Percentiles rank a stretch among this genome's conserved stretches.
Evolutionary conservation across 2,888 invertebrate species (phyloP).

Genomic region (Leptopilina drosophilae): DNA sequence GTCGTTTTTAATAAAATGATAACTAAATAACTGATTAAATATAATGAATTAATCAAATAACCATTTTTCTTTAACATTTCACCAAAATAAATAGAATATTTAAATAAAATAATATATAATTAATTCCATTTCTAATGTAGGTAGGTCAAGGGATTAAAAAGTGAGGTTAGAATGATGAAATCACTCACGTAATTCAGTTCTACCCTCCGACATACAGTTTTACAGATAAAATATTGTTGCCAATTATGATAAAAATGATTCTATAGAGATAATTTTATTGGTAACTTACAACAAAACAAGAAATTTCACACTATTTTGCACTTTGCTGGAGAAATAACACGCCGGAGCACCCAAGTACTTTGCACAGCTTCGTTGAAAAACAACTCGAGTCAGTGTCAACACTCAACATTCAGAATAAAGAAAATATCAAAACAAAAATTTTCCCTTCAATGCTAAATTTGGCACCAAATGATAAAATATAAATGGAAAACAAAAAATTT

Average conservation of each 20-base stretch:
- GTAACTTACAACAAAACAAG: not conserved
- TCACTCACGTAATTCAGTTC: slow-evolving; percentile 10
- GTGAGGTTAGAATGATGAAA: slow-evolving; percentile 60
- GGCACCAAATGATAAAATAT: too few relatives aligned
- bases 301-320: slow-evolving; percentile 39
- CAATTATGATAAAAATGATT: not conserved
- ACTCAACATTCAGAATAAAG: too few relatives aligned
- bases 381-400: too few relatives aligned
- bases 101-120: too few relatives aligned
- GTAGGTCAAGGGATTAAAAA: slow-evolving; percentile 33
- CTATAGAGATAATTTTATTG: not conserved
- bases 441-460: too few relatives aligned
- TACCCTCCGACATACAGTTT: not conserved
- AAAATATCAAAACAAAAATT: too few relatives aligned
- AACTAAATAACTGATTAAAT: too few relatives aligned
- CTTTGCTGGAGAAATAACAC: slow-evolving; percentile 42
- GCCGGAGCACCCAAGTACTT: slow-evolving; percentile 32
- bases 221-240: not conserved
- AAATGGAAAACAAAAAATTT: too few relatives aligned
- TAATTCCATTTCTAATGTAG: not conserved
- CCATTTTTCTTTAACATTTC: too few relatives aligned
- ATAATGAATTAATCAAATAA: too few relatives aligned
- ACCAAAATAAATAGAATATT: too few relatives aligned
- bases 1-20: too few relatives aligned
- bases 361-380: not conserved